These are phyloP conservation scores for Galerucella calmariensis DNA, from an alignment of 2,888 invertebrate species.

Conservation along the genomic window DNA sequence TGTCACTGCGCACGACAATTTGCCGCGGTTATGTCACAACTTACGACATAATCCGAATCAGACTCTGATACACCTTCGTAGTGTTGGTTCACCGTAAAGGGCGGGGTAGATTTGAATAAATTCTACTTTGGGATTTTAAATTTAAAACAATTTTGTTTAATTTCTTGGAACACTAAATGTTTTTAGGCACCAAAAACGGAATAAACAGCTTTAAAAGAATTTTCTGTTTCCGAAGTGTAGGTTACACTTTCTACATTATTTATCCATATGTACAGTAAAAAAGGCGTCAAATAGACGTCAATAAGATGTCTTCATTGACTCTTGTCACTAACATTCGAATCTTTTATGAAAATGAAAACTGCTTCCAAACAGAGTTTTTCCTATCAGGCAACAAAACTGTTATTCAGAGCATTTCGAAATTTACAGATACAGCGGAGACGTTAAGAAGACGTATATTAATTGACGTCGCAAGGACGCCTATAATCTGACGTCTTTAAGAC, in stretches of 20 bases:
- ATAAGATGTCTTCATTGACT: not conserved
- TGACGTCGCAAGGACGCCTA: too few relatives aligned
- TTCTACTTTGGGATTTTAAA: not conserved
- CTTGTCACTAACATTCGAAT: not conserved
- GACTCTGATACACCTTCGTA: not conserved
- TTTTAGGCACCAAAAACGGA: too few relatives aligned
- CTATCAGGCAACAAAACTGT: not conserved
- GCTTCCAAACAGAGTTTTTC: not conserved
- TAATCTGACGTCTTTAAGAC: too few relatives aligned
- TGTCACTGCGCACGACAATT: not conserved
- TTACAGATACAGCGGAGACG: not conserved
- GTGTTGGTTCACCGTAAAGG: slow-evolving; percentile 2
- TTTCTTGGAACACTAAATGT: not conserved
- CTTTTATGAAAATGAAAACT: not conserved
- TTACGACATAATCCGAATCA: not conserved
- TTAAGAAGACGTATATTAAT: not conserved
- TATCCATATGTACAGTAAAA: slow-evolving; percentile 11
- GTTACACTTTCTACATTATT: too few relatives aligned
- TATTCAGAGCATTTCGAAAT: not conserved
- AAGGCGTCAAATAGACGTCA: slow-evolving; percentile 1
- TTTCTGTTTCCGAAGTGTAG: too few relatives aligned
- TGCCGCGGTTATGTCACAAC: not conserved
- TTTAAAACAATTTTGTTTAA: not conserved
- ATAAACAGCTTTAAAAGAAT: too few relatives aligned
- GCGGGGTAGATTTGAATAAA: slow-evolving; percentile 4